phyloP scores from a whole-genome alignment of 2,113 vertebrate genomes.

The Zeus faber region DNA sequence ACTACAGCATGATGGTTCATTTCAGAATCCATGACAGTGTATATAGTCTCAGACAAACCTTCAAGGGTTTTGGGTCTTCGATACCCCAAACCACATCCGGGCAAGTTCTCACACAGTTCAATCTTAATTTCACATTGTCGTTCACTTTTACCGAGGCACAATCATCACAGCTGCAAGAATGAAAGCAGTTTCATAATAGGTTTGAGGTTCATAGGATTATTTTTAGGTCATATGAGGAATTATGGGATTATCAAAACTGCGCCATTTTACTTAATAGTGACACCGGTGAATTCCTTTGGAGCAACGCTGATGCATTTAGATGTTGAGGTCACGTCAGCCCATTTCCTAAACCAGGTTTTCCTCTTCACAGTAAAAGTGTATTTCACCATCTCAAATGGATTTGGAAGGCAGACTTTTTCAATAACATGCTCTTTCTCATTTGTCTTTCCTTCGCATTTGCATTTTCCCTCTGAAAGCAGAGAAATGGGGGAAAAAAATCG shows the following conservation, averaged over 20 bases:
- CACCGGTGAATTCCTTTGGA: constrained; percentile 46
- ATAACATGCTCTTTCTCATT: constrained; percentile 39
- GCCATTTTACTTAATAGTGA: constrained; percentile 62
- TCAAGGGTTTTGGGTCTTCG: constrained; percentile 44
- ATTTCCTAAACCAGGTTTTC: constrained; percentile 47
- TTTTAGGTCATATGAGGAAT: neutral
- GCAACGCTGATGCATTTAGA: constrained; percentile 63
- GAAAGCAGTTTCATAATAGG: constrained; percentile 7
- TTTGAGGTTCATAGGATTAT: neutral
- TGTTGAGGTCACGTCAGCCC: constrained; percentile 15
- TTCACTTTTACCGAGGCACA: constrained; percentile 45
- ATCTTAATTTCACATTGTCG: constrained; percentile 44
- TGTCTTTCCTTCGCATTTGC: constrained; percentile 53
- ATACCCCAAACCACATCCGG: constrained; percentile 68
- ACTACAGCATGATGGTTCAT: neutral
- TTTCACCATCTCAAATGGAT: constrained; percentile 55
- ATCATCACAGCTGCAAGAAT: constrained; percentile 57
- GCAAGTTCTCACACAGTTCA: constrained; percentile 60
- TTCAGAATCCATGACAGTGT: constrained; percentile 3
- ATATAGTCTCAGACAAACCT: constrained; percentile 40
- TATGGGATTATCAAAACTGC: neutral
- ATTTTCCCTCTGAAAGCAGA: constrained; percentile 50
- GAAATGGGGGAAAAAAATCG: constrained; percentile 10
- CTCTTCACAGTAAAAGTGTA: constrained; percentile 52
- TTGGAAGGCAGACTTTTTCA: constrained; percentile 59